A percentile compares a stretch with the other conserved stretches of the same genome.
phyloP scores from a whole-genome alignment of 2,888 invertebrate species.

The Dynastes maya region DNA sequence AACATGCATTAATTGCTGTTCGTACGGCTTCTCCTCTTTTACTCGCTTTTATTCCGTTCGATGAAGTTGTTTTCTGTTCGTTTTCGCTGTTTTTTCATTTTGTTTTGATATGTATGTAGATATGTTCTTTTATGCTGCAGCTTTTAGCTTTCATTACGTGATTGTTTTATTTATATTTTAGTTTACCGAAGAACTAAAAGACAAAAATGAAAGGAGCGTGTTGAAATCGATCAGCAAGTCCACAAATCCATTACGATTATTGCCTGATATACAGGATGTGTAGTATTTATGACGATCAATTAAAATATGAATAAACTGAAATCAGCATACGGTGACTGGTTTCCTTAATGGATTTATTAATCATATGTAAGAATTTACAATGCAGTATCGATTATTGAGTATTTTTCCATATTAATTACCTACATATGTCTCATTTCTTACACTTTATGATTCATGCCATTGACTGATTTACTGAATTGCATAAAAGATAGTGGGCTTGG shows the following conservation, averaged over 20 bases:
- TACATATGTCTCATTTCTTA: no score
- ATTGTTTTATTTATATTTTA: background rate
- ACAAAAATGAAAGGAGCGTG: background rate
- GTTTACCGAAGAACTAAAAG: background rate
- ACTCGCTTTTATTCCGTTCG: background rate
- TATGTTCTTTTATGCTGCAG: background rate
- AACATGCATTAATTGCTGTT: slow-evolving; percentile 36
- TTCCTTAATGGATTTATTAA: no score
- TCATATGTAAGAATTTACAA: no score
- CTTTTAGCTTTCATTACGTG: background rate
- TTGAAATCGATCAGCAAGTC: background rate
- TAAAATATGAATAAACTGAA: no score
- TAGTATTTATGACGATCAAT: no score
- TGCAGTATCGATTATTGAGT: no score
- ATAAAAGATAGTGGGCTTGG: no score
- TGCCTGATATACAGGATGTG: no score
- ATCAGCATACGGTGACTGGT: no score
- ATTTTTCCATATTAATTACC: no score
- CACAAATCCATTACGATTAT: background rate
- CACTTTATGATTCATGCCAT: no score
- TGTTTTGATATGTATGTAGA: slow-evolving; percentile 12
- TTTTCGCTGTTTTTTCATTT: background rate
- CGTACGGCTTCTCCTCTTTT: slow-evolving; percentile 8
- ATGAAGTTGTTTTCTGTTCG: slow-evolving; percentile 1
- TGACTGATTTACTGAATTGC: no score